A percentile compares a stretch with the other conserved stretches of the same genome.
These are phyloP conservation scores for Listrodromus nycthemerus DNA, from an alignment of 2,888 invertebrate genomes.

Conservation along the genomic window DNA sequence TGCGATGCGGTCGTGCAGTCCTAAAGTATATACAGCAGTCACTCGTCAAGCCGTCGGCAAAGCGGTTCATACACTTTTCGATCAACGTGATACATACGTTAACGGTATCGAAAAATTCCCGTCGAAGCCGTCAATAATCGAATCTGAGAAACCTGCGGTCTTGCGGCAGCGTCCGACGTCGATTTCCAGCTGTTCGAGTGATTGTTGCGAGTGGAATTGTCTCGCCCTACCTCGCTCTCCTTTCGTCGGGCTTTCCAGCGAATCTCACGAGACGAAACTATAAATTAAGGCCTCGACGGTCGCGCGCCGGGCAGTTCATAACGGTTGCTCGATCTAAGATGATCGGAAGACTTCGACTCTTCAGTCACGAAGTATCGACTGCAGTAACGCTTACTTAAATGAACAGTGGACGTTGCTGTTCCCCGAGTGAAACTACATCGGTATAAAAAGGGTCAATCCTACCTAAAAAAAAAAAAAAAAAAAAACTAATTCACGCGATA, in stretches of 20 bases:
- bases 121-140: slow-evolving; percentile 33
- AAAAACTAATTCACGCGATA: slow-evolving; percentile 23
- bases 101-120: slow-evolving; percentile 21
- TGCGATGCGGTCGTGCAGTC: slow-evolving; percentile 15
- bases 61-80: slow-evolving; percentile 1
- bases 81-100: slow-evolving; percentile 18
- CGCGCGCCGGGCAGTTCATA: slow-evolving; percentile 77
- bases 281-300: slow-evolving; percentile 79
- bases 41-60: neutral
- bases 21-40: slow-evolving; percentile 9
- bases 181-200: slow-evolving; percentile 1
- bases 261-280: slow-evolving; percentile 75
- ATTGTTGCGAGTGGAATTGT: slow-evolving; percentile 74
- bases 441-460: neutral
- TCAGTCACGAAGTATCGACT: slow-evolving; percentile 5
- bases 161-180: neutral
- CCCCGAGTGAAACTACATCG: neutral
- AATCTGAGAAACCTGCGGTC: slow-evolving; percentile 30
- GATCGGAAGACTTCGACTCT: slow-evolving; percentile 67
- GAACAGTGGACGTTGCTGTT: neutral
- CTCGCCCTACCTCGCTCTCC: slow-evolving; percentile 86
- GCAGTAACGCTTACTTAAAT: neutral
- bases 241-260: slow-evolving; percentile 66
- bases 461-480: slow-evolving; percentile 25
- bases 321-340: slow-evolving; percentile 73